A percentile compares a stretch with the other conserved stretches of the same genome.
Conservation (phyloP, 2,888 invertebrate genomes). For the Hirudinaria manillensis region DNA sequence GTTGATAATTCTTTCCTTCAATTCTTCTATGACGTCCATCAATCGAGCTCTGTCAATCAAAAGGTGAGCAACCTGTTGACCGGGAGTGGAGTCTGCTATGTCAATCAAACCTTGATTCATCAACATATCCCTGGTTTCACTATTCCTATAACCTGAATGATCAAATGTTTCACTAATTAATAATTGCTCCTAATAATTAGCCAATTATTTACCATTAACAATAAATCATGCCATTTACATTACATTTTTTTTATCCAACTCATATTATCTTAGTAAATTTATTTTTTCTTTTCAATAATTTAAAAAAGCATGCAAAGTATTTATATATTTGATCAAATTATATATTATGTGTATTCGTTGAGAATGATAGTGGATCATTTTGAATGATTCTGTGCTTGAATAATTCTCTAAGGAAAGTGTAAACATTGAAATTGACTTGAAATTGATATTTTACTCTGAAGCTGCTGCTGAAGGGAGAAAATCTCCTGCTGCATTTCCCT, state of each 20-base stretch:
- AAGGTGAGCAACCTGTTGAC: conserved; percentile 56
- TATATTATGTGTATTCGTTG: no score
- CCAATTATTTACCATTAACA: neutral
- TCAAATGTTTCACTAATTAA: neutral
- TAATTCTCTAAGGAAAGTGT: no score
- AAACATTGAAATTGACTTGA: no score
- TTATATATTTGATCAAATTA: no score
- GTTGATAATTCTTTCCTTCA: conserved; percentile 1
- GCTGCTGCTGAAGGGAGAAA: conserved; percentile 43
- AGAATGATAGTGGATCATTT: no score
- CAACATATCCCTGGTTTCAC: conserved; percentile 52
- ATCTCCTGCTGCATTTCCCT: conserved; percentile 47
- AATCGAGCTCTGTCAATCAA: conserved; percentile 56
- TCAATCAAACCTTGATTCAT: conserved; percentile 54
- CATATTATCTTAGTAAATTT: no score
- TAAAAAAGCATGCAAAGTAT: no score
- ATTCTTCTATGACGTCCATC: conserved; percentile 54
- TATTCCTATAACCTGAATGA: conserved; percentile 30
- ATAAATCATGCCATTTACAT: no score
- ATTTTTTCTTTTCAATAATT: no score
- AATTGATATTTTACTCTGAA: conserved; percentile 41
- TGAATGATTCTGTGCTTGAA: no score
- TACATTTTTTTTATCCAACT: no score
- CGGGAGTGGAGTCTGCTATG: conserved; percentile 51
- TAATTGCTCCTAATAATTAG: neutral